These are phyloP conservation scores for Oscheius sp. DNA, from an alignment of 2,888 invertebrate species.

Conservation along the genomic window DNA sequence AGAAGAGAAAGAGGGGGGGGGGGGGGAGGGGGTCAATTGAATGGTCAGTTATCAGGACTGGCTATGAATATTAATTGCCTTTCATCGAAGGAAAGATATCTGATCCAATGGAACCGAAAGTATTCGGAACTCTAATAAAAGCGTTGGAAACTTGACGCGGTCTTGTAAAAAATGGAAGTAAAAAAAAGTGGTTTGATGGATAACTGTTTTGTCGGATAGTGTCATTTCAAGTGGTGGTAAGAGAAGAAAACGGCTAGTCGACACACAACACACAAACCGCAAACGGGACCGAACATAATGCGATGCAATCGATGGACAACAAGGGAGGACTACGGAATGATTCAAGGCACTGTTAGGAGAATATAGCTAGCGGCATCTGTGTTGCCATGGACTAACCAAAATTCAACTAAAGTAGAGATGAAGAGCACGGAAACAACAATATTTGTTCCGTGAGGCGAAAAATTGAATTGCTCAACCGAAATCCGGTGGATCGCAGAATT, in stretches of 20 bases:
- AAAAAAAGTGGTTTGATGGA: constrained; percentile 3
- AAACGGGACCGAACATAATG: constrained; percentile 29
- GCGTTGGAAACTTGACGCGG: background rate
- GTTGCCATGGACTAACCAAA: no score
- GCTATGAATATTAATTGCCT: no score
- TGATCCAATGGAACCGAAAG: no score
- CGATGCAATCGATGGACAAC: constrained; percentile 22
- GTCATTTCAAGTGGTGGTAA: constrained; percentile 20
- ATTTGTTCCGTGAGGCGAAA: background rate
- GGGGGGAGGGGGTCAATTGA: no score
- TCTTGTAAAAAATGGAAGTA: background rate
- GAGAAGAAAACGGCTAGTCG: constrained; percentile 23
- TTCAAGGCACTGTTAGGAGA: no score
- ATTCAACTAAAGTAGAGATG: no score
- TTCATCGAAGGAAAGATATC: no score
- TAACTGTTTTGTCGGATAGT: constrained; percentile 26
- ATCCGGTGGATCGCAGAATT: background rate
- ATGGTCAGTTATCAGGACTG: no score
- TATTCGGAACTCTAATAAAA: no score
- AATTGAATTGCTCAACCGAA: constrained; percentile 13
- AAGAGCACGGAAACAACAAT: no score
- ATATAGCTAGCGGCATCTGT: no score
- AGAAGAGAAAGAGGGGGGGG: no score
- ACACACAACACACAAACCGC: constrained; percentile 25
- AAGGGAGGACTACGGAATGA: background rate